phyloP scores from a whole-genome alignment of 2,113 vertebrate species.

The Hepsetus odoe region DNA sequence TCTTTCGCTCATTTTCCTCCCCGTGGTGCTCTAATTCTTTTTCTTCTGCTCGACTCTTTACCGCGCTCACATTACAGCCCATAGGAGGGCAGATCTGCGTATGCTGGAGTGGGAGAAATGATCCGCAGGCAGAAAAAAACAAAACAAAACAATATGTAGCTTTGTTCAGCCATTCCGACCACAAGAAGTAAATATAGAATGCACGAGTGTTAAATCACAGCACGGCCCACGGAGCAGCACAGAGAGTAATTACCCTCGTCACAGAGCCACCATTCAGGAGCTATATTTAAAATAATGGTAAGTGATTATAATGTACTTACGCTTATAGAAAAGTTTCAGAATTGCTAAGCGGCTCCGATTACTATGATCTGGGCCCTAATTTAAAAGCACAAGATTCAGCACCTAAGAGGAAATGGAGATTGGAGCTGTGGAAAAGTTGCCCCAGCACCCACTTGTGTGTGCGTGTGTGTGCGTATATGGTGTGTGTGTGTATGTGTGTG shows the following conservation, averaged over 20 bases:
- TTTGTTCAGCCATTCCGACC: conserved; percentile 39
- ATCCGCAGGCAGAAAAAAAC: conserved; percentile 30
- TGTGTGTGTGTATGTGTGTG: too few relatives aligned
- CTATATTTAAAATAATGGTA: conserved; percentile 69
- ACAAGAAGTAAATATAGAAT: conserved; percentile 50
- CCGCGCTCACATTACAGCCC: not conserved
- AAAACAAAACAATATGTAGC: conserved; percentile 39
- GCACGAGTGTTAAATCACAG: conserved; percentile 43
- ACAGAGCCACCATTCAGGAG: conserved; percentile 55
- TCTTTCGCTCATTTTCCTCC: conserved; percentile 1
- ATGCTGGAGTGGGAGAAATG: conserved; percentile 38
- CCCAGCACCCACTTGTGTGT: conserved; percentile 19
- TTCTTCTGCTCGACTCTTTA: not conserved
- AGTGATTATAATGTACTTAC: conserved; percentile 68
- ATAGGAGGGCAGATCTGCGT: not conserved
- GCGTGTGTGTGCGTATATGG: too few relatives aligned
- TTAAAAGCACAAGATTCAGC: conserved; percentile 51
- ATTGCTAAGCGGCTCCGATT: conserved; percentile 56
- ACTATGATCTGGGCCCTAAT: conserved; percentile 54
- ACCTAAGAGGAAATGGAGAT: conserved; percentile 43
- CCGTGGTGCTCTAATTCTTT: not conserved
- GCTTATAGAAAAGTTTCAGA: conserved; percentile 52
- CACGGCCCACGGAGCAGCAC: conserved; percentile 42
- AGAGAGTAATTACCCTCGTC: conserved; percentile 57
- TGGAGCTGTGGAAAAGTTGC: conserved; percentile 31